phyloP scores from a whole-genome alignment of 2,888 invertebrate species.

The Campopleginae sp. region DNA sequence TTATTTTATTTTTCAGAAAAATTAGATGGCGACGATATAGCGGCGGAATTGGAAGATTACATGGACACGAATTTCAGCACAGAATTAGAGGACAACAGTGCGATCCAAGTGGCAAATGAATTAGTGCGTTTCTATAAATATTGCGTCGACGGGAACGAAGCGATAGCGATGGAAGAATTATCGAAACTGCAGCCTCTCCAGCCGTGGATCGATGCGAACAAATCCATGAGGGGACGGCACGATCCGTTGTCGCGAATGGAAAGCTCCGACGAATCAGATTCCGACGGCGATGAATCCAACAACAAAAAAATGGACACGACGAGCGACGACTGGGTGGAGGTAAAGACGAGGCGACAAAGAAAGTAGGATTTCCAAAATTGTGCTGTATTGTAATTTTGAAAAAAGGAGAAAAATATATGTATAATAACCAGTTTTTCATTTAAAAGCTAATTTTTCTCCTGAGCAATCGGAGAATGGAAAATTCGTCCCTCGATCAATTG shows the following conservation, averaged over 20 bases:
- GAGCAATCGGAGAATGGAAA: not conserved
- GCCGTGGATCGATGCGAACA: slow-evolving; percentile 74
- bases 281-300: slow-evolving; percentile 67
- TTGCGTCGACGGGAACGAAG: slow-evolving; percentile 72
- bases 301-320: slow-evolving; percentile 71
- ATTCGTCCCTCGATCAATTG: not conserved
- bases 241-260: slow-evolving; percentile 1
- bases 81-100: slow-evolving; percentile 79
- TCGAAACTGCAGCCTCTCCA: slow-evolving; percentile 77
- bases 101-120: slow-evolving; percentile 78
- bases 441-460: slow-evolving; percentile 17
- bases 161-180: slow-evolving; percentile 71
- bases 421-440: slow-evolving; percentile 33
- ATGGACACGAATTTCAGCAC: slow-evolving; percentile 79
- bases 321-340: slow-evolving; percentile 78
- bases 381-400: slow-evolving; percentile 31
- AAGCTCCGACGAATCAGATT: slow-evolving; percentile 57
- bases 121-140: slow-evolving; percentile 77
- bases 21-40: slow-evolving; percentile 75
- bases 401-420: slow-evolving; percentile 39
- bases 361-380: slow-evolving; percentile 67
- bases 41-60: slow-evolving; percentile 78
- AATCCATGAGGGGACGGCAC: slow-evolving; percentile 46
- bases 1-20: slow-evolving; percentile 71
- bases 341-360: slow-evolving; percentile 74